Evolutionary conservation across 2,888 invertebrate species (phyloP), one percentile per base, ranked within the genome.

Genomic region (Ischnura elegans): DNA sequence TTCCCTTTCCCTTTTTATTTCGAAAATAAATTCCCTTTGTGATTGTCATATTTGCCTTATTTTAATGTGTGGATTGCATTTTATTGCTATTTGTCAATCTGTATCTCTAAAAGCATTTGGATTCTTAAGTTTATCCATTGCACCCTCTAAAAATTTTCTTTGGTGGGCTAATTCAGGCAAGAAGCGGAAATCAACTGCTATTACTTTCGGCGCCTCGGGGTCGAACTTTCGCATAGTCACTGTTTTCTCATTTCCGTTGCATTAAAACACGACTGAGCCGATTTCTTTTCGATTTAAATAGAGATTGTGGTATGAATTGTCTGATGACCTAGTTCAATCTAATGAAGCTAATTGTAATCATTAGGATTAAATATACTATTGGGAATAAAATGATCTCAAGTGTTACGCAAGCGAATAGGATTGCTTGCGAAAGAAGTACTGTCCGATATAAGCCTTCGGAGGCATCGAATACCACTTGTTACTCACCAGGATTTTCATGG

Each of bases 401-500:
- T n/a, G n/a, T n/a, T n/a, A n/a, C n/a, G n/a, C n/a, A n/a, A n/a
- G n/a, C n/a, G n/a, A n/a, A n/a, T n/a, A n/a, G n/a, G n/a, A n/a
- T n/a, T n/a, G n/a, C n/a, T n/a, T n/a, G n/a, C n/a, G n/a, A n/a
- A n/a, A n/a, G n/a, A n/a, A n/a, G n/a, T n/a, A n/a, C n/a, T n/a
- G n/a, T n/a, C n/a, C n/a, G n/a, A n/a, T n/a, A n/a, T n/a, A n/a
- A n/a, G n/a, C n/a, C n/a, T n/a, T n/a, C n/a, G n/a, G n/a, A n/a
- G n/a, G n/a, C n/a, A n/a, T n/a, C n/a, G n/a, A n/a, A 1, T 51
- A 13, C 6, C 51, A 6, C 51, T 51, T 19, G 51, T 13, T 19
- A 76, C 76, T 76, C 29, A 76, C 76, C 76, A 76, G 76, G 76
- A 36, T 76, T 76, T 76, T 76, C 76, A 76, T 76, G 76, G 76